phyloP scores from a whole-genome alignment of 2,888 invertebrate genomes.

The Dryomyza anilis region DNA sequence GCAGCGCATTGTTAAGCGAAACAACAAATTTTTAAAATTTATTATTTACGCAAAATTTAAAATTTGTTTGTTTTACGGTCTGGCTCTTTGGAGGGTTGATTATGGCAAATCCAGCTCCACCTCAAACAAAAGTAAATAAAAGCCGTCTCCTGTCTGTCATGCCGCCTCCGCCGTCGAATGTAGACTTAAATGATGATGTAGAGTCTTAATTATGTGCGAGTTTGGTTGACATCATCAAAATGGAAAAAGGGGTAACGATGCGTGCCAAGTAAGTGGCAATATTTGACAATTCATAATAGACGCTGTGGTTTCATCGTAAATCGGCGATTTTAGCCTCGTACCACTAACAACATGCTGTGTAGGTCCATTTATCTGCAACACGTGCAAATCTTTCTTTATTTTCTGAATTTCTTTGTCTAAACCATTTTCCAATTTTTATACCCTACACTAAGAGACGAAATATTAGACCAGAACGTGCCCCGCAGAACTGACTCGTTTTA shows the following conservation, averaged over 20 bases:
- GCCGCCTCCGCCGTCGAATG: neutral
- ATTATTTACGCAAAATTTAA: slow-evolving; percentile 25
- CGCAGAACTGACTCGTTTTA: too few species aligned
- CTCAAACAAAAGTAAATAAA: slow-evolving; percentile 11
- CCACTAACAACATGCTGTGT: too few species aligned
- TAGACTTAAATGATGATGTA: slow-evolving; percentile 15
- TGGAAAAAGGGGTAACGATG: neutral
- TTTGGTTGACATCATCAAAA: neutral
- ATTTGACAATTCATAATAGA: slow-evolving; percentile 14
- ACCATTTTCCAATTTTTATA: too few species aligned
- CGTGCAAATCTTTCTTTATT: too few species aligned
- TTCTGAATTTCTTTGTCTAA: too few species aligned
- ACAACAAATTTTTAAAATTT: slow-evolving; percentile 12
- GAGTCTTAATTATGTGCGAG: slow-evolving; percentile 18
- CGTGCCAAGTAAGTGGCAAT: neutral
- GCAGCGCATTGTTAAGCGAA: slow-evolving; percentile 6
- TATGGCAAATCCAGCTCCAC: neutral
- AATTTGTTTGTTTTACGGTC: slow-evolving; percentile 26
- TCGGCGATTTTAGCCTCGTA: too few species aligned
- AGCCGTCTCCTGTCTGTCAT: slow-evolving; percentile 8
- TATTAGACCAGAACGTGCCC: too few species aligned
- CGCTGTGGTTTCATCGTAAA: too few species aligned
- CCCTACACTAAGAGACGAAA: too few species aligned
- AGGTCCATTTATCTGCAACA: too few species aligned
- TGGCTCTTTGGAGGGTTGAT: slow-evolving; percentile 2